Conservation (phyloP, 2,113 vertebrate genomes). For the Polypterus bichir region DNA sequence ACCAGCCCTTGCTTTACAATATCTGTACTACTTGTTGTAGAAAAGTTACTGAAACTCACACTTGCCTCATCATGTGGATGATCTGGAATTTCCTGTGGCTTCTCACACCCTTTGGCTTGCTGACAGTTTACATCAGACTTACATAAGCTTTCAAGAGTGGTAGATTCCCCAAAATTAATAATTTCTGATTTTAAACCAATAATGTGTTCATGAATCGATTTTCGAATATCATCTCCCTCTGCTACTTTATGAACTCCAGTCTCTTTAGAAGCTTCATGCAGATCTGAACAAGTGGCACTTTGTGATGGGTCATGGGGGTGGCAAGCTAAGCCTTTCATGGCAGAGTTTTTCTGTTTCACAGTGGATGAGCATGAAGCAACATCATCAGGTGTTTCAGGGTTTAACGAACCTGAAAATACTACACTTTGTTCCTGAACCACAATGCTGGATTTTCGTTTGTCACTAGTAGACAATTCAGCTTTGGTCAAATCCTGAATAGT, state of each 20-base stretch:
- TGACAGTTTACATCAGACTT: constrained; percentile 9
- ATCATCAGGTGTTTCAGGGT: constrained; percentile 18
- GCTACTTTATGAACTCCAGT: background rate
- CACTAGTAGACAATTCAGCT: constrained; percentile 41
- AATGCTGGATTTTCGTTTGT: constrained; percentile 49
- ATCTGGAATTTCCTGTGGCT: constrained; percentile 26
- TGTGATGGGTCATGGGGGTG: too few species aligned
- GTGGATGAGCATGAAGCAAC: background rate
- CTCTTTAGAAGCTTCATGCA: background rate
- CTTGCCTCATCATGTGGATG: constrained; percentile 46
- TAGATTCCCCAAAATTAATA: constrained; percentile 27
- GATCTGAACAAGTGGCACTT: background rate
- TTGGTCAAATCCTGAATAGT: constrained; percentile 38
- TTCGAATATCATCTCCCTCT: background rate
- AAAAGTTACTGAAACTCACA: constrained; percentile 34
- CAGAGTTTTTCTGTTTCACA: background rate
- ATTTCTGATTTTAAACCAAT: constrained; percentile 30
- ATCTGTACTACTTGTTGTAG: constrained; percentile 72
- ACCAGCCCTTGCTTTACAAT: constrained; percentile 84
- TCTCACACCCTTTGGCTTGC: constrained; percentile 23
- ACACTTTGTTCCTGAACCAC: constrained; percentile 62
- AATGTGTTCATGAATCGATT: constrained; percentile 15
- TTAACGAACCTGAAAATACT: constrained; percentile 51
- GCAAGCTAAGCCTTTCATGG: too few species aligned
- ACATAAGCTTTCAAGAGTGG: constrained; percentile 37